phyloP scores from a whole-genome alignment of 2,888 invertebrate species.

The Bimastos eiseni region DNA sequence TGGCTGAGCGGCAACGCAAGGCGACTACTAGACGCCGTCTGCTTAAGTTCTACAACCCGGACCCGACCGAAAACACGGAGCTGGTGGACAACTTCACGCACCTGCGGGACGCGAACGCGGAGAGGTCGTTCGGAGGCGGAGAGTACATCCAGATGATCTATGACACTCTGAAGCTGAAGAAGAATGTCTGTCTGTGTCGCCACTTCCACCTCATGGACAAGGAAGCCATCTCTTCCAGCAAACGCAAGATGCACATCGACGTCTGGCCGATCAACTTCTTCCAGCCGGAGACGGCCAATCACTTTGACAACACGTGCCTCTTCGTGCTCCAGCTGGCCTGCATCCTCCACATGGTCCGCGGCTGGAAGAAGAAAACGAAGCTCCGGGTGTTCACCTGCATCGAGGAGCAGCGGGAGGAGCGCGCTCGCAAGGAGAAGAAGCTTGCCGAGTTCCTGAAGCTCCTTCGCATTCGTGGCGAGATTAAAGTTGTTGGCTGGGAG shows the following conservation, averaged over 20 bases:
- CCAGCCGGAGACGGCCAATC: slow-evolving; percentile 75
- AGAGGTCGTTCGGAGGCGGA: slow-evolving; percentile 52
- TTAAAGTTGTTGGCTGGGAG: slow-evolving; percentile 67
- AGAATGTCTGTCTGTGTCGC: slow-evolving; percentile 89
- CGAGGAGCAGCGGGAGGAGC: slow-evolving; percentile 45
- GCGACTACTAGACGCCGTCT: background rate
- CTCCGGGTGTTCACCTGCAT: slow-evolving; percentile 82
- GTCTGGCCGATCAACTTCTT: slow-evolving; percentile 96
- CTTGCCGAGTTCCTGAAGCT: slow-evolving; percentile 73
- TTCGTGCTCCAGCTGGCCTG: slow-evolving; percentile 96
- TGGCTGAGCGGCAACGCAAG: slow-evolving; percentile 2
- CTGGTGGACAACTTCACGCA: slow-evolving; percentile 37
- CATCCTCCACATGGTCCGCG: slow-evolving; percentile 80
- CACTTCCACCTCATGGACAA: slow-evolving; percentile 87
- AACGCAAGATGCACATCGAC: slow-evolving; percentile 74
- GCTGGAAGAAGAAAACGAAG: slow-evolving; percentile 72
- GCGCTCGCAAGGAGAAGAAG: slow-evolving; percentile 57
- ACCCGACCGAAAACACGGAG: background rate
- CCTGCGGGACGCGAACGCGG: slow-evolving; percentile 44
- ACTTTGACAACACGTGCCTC: slow-evolving; percentile 85
- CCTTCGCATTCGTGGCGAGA: slow-evolving; percentile 83
- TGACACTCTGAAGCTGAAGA: slow-evolving; percentile 87
- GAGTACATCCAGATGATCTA: slow-evolving; percentile 83
- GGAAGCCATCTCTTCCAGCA: slow-evolving; percentile 72
- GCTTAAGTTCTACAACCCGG: background rate